Base-by-base conservation (phyloP, 2,797 vertebrate genomes). In the Novumbra hubbsi region DNA sequence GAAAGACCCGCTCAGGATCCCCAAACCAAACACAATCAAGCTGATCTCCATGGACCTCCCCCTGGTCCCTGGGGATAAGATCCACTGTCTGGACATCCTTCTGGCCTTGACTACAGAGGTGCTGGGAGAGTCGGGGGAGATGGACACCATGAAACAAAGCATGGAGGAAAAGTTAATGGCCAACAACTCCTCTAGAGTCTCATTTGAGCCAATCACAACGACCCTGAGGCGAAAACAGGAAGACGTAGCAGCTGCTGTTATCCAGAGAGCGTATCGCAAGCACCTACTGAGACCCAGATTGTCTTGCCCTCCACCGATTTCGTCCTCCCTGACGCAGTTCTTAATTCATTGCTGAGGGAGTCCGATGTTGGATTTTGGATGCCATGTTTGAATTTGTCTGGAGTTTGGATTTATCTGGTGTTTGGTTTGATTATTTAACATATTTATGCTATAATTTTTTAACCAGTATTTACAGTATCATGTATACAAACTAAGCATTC, bases 151-250 rank as follows among this genome's bases (percentile, higher is more conserved):
- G 30, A 99, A 98, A 86, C 91, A 93, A 50, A 96, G 94, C 77
- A 98, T 98, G 96, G 97, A 99, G 88, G 96, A 98, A 87, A 99
- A 98, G 81, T 98, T 98, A 86, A 98, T 97, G 96, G 96, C 95
- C 0, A 96, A 96, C 81, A 98, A 98, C 71, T 96, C 96, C 0
- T 97, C 96, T 0, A 98, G 98, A 88, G 85, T 83, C 48, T 97
- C 95, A 0, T 96, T 97, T 0, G 96, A 98, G 75, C 97, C 97
- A 81, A 97, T 99, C 88, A 96, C 95, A 84, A 97, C 91, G 83
- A 99, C 98, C 5, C 88, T 99, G 79, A 93, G 92, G 72, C 93
- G 95, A 71, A 98, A 98, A 72, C 96, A 97, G 0, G 96, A 99
- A 80, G 97, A 98, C 49, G 93, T 97, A 11, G 95, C 96, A 0